Conservation (phyloP, 2,113 vertebrate genomes). For the Melospiza georgiana region DNA sequence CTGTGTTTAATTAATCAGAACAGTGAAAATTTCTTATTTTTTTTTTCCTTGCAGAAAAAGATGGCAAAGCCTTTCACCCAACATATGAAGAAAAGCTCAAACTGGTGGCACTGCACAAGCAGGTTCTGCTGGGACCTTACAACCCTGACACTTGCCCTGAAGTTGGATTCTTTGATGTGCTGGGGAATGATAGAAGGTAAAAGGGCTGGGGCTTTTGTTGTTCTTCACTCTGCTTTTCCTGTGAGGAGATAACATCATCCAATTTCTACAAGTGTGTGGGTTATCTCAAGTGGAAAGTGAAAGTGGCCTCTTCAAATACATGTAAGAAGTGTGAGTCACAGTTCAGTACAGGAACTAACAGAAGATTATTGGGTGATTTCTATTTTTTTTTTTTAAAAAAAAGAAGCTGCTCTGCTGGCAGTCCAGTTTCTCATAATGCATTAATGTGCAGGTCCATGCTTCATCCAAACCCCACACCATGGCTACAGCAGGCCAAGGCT, state of each 20-base stretch:
- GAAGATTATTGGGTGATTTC: not conserved
- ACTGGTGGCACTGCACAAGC: conserved; percentile 94
- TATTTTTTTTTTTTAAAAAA: not conserved
- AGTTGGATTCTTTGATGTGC: conserved; percentile 97
- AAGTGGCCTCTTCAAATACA: not conserved
- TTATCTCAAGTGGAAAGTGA: not conserved
- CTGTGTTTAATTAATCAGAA: not conserved
- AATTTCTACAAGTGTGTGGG: not conserved
- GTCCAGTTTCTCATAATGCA: not conserved
- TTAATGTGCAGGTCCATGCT: not conserved
- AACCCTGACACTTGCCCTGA: conserved; percentile 95
- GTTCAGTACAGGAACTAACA: not conserved
- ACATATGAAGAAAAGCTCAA: conserved; percentile 97
- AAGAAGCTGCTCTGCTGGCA: not conserved
- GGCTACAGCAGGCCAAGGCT: not conserved
- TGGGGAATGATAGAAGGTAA: conserved; percentile 98
- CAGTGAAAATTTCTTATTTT: not conserved
- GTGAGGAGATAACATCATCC: not conserved
- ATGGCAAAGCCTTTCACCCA: conserved; percentile 98
- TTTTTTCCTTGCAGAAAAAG: conserved; percentile 83
- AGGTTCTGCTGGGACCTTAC: conserved; percentile 90
- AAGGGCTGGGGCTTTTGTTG: not conserved
- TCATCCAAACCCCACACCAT: not conserved
- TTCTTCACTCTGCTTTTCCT: not conserved
- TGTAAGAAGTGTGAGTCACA: not conserved